Base-by-base conservation (phyloP, 2,113 vertebrate genomes). In the Mesembrinibis cayennensis region DNA sequence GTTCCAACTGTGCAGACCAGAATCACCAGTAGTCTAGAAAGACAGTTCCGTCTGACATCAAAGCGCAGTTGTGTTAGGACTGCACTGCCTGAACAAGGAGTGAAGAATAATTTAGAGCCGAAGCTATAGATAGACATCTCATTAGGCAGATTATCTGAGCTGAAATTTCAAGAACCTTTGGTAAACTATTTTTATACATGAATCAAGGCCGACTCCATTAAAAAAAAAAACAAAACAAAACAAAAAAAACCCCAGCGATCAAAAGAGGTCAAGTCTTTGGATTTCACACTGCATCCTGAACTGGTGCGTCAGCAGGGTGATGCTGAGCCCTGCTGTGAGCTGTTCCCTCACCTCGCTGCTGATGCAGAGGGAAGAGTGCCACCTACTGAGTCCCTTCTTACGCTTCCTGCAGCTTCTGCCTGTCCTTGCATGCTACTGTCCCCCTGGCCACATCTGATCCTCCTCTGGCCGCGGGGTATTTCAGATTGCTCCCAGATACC, bases 351-450 rank as follows among this genome's bases (percentile, higher is more conserved):
- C 78, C 77, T n/a, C 0, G 2, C 88, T 36, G 77, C 77, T 8
- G 84, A 83, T n/a, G 59, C 72, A 92, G 89, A 93, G 92, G 72
- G 89, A 92, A 89, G 85, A 87, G 88, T 90, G 95, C 94, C 92
- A 93, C 82, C 97, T 97, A 42, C 96, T 80, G 96, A 88, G 91
- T 36, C 65, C 19, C 58, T 19, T 3, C 10, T 11, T 21, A 10
- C 1, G 45, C n/a, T 34, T 30, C 58, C 36, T 15, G 13, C 72
- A 50, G 55, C 70, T n/a, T 36, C 40, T 25, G 55, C 59, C 44
- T 34, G 29, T 27, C 65, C 40, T 38, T 5, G 26, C 18, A 4
- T 15, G 29, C 29, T 56, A 38, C 47, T 25, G 27, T 45, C 44
- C 19, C 4, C 2, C 50, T 23, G 67, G 53, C 13, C 20, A 9